Conservation (phyloP, 30 jellyfish, hydroid and myxozoan species). For the Nemopilema nomurai region DNA sequence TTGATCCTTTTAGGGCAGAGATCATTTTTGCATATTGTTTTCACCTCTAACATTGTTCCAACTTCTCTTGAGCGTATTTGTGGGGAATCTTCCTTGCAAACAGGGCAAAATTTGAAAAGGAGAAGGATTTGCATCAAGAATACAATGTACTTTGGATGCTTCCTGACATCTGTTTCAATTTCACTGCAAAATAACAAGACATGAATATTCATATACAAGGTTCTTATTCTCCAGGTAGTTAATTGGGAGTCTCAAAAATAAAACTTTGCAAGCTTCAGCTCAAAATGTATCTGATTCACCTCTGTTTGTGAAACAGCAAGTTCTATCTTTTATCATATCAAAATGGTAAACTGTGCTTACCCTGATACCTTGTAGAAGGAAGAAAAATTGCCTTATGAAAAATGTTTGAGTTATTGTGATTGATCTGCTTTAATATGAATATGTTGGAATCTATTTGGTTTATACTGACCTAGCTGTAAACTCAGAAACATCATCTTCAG, state of each 20-base stretch:
- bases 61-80: constrained; percentile 2
- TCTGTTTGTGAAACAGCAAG: not conserved
- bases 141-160: constrained; percentile 22
- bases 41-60: constrained; percentile 19
- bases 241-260: not conserved
- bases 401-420: too few species aligned
- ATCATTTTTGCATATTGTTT: constrained; percentile 12
- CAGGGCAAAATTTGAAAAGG: constrained; percentile 37
- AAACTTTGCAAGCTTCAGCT: constrained; percentile 3
- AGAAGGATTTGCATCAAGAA: constrained; percentile 26
- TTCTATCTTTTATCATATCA: not conserved
- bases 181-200: constrained; percentile 4
- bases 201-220: not conserved
- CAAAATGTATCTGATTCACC: not conserved
- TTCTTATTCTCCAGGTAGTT: not conserved
- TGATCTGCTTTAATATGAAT: too few species aligned
- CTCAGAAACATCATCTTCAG: constrained; percentile 10
- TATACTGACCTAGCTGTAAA: constrained; percentile 7
- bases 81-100: constrained; percentile 38
- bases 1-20: constrained; percentile 26
- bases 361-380: too few species aligned
- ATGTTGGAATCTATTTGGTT: too few species aligned
- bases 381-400: too few species aligned
- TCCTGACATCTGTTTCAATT: constrained; percentile 23
- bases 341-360: not conserved